phyloP scores from a whole-genome alignment of 2,113 vertebrate species.

The Cynoglossus semilaevis region DNA sequence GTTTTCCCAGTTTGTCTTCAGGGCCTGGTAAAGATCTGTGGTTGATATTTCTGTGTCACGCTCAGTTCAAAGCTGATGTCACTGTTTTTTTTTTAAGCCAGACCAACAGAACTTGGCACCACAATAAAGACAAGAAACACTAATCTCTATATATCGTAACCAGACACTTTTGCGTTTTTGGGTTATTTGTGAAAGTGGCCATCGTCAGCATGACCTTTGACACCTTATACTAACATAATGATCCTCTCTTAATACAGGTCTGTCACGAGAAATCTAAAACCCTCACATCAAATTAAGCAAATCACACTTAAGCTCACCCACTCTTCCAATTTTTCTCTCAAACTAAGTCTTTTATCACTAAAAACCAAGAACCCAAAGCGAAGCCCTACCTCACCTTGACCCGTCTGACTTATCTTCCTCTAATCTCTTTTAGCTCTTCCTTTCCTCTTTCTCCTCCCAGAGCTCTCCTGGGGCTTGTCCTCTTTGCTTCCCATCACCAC shows the following conservation, averaged over 20 bases:
- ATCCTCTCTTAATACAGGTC: slow-evolving; percentile 34
- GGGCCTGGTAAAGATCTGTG: not conserved
- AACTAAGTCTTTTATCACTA: slow-evolving; percentile 49
- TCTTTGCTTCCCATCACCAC: slow-evolving; percentile 78
- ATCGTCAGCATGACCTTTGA: slow-evolving; percentile 23
- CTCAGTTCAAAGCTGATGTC: slow-evolving; percentile 19
- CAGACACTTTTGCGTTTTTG: slow-evolving; percentile 38
- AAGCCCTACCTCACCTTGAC: slow-evolving; percentile 40
- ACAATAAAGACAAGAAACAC: slow-evolving; percentile 53
- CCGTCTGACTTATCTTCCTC: slow-evolving; percentile 57
- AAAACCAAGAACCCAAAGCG: slow-evolving; percentile 37
- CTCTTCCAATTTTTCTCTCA: slow-evolving; percentile 26
- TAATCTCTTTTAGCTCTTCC: slow-evolving; percentile 95
- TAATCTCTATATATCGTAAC: slow-evolving; percentile 24
- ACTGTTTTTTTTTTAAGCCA: slow-evolving; percentile 7
- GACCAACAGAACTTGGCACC: slow-evolving; percentile 33
- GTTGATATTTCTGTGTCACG: slow-evolving; percentile 7
- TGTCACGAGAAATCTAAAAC: slow-evolving; percentile 41
- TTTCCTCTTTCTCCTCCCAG: slow-evolving; percentile 89
- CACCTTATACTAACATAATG: slow-evolving; percentile 31
- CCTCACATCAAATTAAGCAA: slow-evolving; percentile 57
- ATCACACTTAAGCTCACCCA: slow-evolving; percentile 40
- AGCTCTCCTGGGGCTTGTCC: slow-evolving; percentile 81
- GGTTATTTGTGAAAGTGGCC: slow-evolving; percentile 32
- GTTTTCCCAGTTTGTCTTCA: slow-evolving; percentile 21